Evolutionary conservation across 2,797 vertebrate species (phyloP).

Genomic region (Pangasius mekongensis): DNA sequence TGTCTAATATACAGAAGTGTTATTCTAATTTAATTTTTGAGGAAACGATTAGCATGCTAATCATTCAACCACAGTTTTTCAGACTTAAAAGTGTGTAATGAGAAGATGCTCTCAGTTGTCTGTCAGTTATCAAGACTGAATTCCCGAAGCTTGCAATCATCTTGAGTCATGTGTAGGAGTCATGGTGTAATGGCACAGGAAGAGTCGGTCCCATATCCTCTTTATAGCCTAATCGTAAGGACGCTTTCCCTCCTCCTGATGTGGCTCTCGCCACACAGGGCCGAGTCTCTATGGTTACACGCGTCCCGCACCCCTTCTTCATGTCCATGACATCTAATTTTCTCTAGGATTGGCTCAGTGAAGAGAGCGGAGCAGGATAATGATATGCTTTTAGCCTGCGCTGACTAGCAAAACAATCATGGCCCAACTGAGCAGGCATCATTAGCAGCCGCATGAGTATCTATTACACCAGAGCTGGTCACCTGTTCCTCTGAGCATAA

Average conservation of each 20-base stretch:
- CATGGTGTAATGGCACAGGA: slow-evolving; percentile 37
- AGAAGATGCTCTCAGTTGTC: neutral
- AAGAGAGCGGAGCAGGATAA: slow-evolving; percentile 74
- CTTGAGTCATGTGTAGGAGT: slow-evolving; percentile 34
- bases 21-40: neutral
- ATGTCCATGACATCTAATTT: slow-evolving; percentile 78
- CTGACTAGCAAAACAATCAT: slow-evolving; percentile 73
- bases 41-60: neutral
- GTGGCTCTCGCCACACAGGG: slow-evolving; percentile 60
- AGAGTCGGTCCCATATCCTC: slow-evolving; percentile 32
- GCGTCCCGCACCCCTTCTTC: slow-evolving; percentile 64
- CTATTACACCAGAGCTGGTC: slow-evolving; percentile 63
- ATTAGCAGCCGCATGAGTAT: slow-evolving; percentile 73
- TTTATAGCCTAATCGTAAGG: slow-evolving; percentile 37
- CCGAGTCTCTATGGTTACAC: slow-evolving; percentile 69
- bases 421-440: slow-evolving; percentile 75
- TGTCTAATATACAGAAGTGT: no score
- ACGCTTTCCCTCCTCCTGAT: slow-evolving; percentile 59
- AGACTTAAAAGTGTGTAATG: neutral
- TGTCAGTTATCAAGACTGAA: neutral
- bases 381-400: slow-evolving; percentile 80
- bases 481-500: slow-evolving; percentile 29
- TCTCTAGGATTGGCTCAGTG: slow-evolving; percentile 67
- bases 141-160: neutral
- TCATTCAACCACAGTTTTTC: neutral